phyloP scores from a whole-genome alignment of 2,113 vertebrate genomes.

The Hylia prasina region DNA sequence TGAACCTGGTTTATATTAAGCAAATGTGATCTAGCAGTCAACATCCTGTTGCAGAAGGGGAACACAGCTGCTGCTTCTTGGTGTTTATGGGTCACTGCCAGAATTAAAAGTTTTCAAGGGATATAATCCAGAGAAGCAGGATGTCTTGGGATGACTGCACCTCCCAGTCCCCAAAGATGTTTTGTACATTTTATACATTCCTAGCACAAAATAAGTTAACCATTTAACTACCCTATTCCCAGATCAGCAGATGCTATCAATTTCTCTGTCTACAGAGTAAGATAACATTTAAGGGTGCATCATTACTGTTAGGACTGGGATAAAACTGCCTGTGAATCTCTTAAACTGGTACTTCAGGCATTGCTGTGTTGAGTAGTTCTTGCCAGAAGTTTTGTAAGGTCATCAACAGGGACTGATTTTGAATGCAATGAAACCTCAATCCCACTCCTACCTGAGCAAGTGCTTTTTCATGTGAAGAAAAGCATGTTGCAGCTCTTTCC shows the following conservation, averaged over 20 bases:
- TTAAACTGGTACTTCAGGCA: neutral
- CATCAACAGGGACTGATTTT: neutral
- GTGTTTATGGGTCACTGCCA: slow-evolving; percentile 23
- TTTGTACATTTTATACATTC: neutral
- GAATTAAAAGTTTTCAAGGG: slow-evolving; percentile 23
- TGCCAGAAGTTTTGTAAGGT: neutral
- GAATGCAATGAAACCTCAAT: fast-evolving
- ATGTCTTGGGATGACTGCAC: neutral
- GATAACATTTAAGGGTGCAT: neutral
- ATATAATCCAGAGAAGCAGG: slow-evolving; percentile 34
- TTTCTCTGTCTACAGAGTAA: neutral
- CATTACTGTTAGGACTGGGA: neutral
- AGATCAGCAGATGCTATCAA: neutral
- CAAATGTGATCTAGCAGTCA: neutral
- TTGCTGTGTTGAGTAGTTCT: neutral
- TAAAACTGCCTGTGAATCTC: neutral
- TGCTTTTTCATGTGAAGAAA: neutral
- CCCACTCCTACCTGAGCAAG: neutral
- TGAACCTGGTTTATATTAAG: slow-evolving; percentile 1
- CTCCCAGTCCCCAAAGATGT: neutral
- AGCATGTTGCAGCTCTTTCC: neutral
- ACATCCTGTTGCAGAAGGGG: slow-evolving; percentile 4
- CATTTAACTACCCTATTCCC: neutral
- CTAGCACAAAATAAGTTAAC: neutral
- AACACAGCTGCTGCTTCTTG: slow-evolving; percentile 42